Base-by-base conservation (phyloP, 1,140 invertebrate genomes). In the Drosophila teissieri region DNA sequence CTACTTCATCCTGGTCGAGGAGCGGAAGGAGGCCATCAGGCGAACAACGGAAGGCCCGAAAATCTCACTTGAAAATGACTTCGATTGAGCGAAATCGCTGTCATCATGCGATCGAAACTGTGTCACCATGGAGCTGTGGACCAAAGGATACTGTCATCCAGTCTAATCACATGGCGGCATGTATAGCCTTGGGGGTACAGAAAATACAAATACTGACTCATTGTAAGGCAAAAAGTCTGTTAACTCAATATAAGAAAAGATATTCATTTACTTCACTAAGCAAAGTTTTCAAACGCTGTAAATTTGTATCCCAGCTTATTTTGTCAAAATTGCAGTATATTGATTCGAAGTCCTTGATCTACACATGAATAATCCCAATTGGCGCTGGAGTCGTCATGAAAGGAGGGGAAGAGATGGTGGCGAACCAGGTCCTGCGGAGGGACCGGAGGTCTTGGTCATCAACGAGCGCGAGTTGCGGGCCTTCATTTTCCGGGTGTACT, bases 1-100 rank as follows among this genome's bases (percentile, higher is more conserved):
- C 14, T 76, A 76, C 27, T 76, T 76, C n/a, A 48, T 75, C 2
- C 10, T 10, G 6, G 14, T 46, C 10, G 40, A 51, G 0, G 22
- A 24, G 1, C 1, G 4, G 1, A 15, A 5, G 4, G 27, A 24
- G n/a, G 7, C 31, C 34, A 14, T 34, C n/a, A 10, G 6, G 4
- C 6, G 2, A 8, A 34, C 48, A 51, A 12, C n/a, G n/a, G 4
- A 27, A 14, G 24, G 3, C 1, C n/a, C 27, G 4, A 5, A 34
- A 34, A 19, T 46, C 5, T 22, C 45, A 12, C 4, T 15, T 10
- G 27, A 51, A 6, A 34, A 27, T 15, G n/a, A n/a, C 5, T 34
- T 31, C 11, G 27, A 51, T 51, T 34, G 48, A 51, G 48, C 11
- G 10, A 27, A 10, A 7, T 19, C 2, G 10, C 11, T 14, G 19